Percentiles rank a stretch among this genome's conserved stretches.
These are phyloP conservation scores for Berghia stephanieae DNA, from an alignment of 1,140 invertebrate species.

Conservation along the genomic window DNA sequence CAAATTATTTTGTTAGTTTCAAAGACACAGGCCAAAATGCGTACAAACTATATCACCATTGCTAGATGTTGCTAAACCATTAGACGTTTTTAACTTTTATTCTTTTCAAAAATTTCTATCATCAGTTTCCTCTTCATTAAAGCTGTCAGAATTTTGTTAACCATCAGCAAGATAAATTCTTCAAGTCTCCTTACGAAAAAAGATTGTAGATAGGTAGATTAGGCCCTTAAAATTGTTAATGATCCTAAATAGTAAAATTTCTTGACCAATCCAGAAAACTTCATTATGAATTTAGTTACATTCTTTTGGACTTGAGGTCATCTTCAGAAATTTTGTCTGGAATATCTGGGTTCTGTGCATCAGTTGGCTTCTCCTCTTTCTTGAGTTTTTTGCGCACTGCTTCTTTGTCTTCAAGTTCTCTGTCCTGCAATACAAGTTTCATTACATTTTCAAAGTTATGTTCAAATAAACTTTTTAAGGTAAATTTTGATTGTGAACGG, in stretches of 20 bases:
- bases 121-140: too few relatives aligned
- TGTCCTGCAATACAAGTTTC: background rate
- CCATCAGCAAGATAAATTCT: too few relatives aligned
- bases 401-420: background rate
- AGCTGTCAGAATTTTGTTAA: too few relatives aligned
- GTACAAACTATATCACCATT: too few relatives aligned
- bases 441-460: background rate
- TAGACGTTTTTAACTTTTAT: too few relatives aligned
- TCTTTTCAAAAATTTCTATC: too few relatives aligned
- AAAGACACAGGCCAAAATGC: too few relatives aligned
- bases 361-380: constrained; percentile 41
- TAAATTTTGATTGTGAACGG: background rate
- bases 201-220: background rate
- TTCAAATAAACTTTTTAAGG: background rate
- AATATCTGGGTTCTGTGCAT: constrained; percentile 50
- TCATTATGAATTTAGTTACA: constrained; percentile 4
- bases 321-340: background rate
- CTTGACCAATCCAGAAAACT: background rate
- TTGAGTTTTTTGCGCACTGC: constrained; percentile 49
- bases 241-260: background rate
- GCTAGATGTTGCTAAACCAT: too few relatives aligned
- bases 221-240: background rate
- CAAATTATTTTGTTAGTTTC: too few relatives aligned
- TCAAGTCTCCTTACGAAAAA: background rate
- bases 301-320: background rate